Conservation (phyloP, 2,888 invertebrate genomes). For the Melanchra persicariae region DNA sequence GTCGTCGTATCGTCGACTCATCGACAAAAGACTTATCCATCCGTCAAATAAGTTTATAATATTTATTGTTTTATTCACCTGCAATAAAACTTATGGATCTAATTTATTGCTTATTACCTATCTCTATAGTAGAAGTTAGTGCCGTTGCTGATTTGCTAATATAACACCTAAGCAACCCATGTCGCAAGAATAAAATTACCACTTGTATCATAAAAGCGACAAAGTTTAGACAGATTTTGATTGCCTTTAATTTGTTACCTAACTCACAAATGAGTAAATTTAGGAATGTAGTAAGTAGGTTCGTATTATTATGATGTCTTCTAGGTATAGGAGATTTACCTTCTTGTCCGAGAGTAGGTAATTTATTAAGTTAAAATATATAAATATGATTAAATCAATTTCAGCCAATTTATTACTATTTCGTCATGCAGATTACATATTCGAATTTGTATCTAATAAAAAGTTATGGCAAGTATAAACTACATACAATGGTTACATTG, state of each 20-base stretch:
- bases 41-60: slow-evolving; percentile 74
- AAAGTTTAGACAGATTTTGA: slow-evolving; percentile 40
- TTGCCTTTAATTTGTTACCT: slow-evolving; percentile 24
- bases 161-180: slow-evolving; percentile 20
- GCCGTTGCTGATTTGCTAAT: slow-evolving; percentile 39
- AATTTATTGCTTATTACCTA: slow-evolving; percentile 36
- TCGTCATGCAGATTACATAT: background rate
- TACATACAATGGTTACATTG: slow-evolving; percentile 27
- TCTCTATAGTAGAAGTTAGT: slow-evolving; percentile 6
- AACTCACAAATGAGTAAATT: slow-evolving; percentile 17
- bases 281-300: background rate
- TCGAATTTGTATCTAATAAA: background rate
- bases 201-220: slow-evolving; percentile 44
- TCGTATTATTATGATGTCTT: background rate
- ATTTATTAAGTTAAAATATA: background rate
- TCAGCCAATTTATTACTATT: no score
- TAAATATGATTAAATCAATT: background rate
- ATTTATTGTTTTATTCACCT: slow-evolving; percentile 8
- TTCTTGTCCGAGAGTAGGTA: background rate
- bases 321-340: background rate
- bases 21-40: slow-evolving; percentile 84
- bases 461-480: slow-evolving; percentile 16
- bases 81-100: slow-evolving; percentile 15
- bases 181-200: slow-evolving; percentile 42
- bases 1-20: slow-evolving; percentile 86